Conservation (phyloP, 2,797 vertebrate species). For the Argentina silus region DNA sequence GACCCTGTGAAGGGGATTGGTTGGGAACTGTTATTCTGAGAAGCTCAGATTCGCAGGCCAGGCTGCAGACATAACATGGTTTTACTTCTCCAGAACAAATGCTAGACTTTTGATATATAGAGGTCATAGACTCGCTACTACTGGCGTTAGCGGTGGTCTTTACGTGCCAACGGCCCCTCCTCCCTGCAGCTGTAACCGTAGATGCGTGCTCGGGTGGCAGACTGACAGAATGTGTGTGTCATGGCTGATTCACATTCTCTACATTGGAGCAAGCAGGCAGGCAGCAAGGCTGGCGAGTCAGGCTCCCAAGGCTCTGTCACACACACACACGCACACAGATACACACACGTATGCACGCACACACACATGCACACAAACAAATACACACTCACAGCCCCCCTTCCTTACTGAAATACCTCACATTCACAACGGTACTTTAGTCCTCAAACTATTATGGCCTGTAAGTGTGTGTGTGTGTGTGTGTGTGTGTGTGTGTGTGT, state of each 20-base stretch:
- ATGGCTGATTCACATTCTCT: background rate
- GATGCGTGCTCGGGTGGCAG: background rate
- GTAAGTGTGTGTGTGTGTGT: background rate
- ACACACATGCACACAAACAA: background rate
- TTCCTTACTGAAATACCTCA: background rate
- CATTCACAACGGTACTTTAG: background rate
- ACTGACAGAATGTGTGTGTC: background rate
- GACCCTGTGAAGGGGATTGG: too few relatives aligned
- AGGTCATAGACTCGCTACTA: background rate
- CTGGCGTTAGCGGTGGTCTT: too few relatives aligned
- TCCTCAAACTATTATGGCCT: background rate
- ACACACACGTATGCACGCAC: background rate
- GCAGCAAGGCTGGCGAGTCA: background rate
- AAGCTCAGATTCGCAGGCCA: too few relatives aligned
- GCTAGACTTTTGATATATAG: background rate
- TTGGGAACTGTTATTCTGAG: too few relatives aligned
- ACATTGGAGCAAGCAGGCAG: background rate
- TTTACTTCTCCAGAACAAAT: background rate
- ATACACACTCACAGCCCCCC: background rate
- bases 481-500: slow-evolving; percentile 5
- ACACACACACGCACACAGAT: background rate
- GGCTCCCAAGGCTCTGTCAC: background rate
- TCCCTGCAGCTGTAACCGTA: background rate
- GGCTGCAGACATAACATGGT: background rate
- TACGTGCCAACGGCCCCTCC: background rate